Base-by-base conservation (phyloP, 2,888 invertebrate genomes). In the Acheta domesticus region DNA sequence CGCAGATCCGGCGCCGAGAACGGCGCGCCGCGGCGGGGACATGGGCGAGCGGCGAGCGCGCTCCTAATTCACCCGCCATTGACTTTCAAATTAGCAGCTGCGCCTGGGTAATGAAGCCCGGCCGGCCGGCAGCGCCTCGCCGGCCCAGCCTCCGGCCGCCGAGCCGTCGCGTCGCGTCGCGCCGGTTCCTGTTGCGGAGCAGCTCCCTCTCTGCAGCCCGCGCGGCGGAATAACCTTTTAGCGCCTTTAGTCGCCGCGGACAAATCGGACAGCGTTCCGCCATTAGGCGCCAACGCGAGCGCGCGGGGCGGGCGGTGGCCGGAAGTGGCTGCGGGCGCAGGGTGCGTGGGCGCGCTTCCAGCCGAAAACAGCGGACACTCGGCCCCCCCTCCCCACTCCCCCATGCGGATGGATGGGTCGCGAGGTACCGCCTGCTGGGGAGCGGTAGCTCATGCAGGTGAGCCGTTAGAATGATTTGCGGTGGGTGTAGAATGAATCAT, bases 181-280 rank as follows among this genome's bases (percentile, higher is more conserved):
- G n/a, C n/a, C n/a, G 62, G 62, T 62, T 62, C n/a, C 36, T 62
- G n/a, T n/a, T n/a, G 62, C n/a, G 62, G 62, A 62, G 5, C 3
- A 19, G 62, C 62, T 4, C 5, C 5, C 23, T 23, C 2, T n/a
- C n/a, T n/a, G n/a, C n/a, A n/a, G n/a, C n/a, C n/a, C n/a, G 62
- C n/a, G 14, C 62, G 62, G 11, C 62, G 14, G 14, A 62, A 62
- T 62, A 62, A 62, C 62, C 16, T 62, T 62, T 62, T 62, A 62
- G 62, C 62, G 62, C 14, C 16, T n/a, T 14, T n/a, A 62, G 14
- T 62, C 14, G 16, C n/a, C n/a, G 62, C 62, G 14, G 62, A 62
- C 62, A 62, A 62, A 62, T 62, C 62, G 62, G 62, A 62, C 62
- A 62, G 62, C 62, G n/a, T 62, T 62, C 62, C 62, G 62, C 62